Percentiles rank a stretch among this genome's conserved stretches.
Conservation (phyloP, 1,140 invertebrate species). For the Tribolium madens region DNA sequence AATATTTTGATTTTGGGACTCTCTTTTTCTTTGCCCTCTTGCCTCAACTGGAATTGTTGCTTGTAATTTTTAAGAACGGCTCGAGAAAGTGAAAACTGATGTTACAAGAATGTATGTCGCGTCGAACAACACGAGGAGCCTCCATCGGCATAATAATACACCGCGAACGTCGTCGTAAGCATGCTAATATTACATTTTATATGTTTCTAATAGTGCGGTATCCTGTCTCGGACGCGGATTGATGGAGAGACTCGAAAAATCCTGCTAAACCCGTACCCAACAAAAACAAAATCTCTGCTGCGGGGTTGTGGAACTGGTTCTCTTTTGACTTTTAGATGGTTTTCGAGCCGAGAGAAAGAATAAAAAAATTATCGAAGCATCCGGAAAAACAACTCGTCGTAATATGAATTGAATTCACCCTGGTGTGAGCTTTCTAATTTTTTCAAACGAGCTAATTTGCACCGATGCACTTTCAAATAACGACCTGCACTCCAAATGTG, state of each 20-base stretch:
- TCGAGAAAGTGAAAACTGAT: conserved; percentile 29
- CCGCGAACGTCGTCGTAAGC: not conserved
- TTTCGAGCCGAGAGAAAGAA: not conserved
- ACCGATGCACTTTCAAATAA: no score
- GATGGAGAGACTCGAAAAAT: conserved; percentile 1
- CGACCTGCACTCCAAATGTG: no score
- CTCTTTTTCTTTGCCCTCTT: no score
- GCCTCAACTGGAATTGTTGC: no score
- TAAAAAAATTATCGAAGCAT: conserved; percentile 5
- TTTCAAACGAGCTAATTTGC: no score
- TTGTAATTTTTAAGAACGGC: not conserved
- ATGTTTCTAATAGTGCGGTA: conserved; percentile 14
- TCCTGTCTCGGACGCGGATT: conserved; percentile 1
- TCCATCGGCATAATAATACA: conserved; percentile 19
- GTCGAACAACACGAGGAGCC: not conserved
- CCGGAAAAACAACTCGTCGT: conserved; percentile 21
- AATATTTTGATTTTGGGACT: no score
- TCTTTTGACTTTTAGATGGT: conserved; percentile 2
- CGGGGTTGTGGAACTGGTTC: conserved; percentile 23
- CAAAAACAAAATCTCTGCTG: conserved; percentile 20
- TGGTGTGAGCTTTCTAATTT: not conserved
- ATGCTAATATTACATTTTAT: conserved; percentile 33
- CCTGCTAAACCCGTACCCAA: conserved; percentile 4
- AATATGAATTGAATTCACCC: not conserved
- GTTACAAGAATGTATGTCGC: conserved; percentile 35